A percentile compares a stretch with the other conserved stretches of the same genome.
These are phyloP conservation scores for Crenichthys baileyi DNA, from an alignment of 2,797 vertebrate species.

Conservation along the genomic window DNA sequence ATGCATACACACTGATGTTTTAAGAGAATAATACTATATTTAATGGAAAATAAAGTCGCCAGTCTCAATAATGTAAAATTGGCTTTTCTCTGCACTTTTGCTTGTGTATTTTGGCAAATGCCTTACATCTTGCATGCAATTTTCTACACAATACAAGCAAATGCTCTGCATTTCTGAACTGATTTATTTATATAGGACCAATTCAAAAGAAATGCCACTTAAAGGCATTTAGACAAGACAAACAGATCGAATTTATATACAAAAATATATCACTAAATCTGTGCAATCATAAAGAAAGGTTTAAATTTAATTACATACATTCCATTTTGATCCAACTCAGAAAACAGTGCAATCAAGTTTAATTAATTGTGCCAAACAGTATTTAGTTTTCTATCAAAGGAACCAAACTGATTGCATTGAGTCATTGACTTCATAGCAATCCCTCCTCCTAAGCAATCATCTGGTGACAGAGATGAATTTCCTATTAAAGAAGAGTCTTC, in stretches of 20 bases:
- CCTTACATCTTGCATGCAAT: background rate
- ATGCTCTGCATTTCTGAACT: background rate
- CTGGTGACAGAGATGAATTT: background rate
- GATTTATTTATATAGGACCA: background rate
- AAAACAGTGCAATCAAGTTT: background rate
- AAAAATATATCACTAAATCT: background rate
- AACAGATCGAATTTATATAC: background rate
- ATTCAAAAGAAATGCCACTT: background rate
- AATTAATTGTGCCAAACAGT: background rate
- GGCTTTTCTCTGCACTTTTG: constrained; percentile 1
- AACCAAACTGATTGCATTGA: background rate
- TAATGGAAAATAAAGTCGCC: constrained; percentile 20
- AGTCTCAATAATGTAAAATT: constrained; percentile 16
- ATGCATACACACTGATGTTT: background rate
- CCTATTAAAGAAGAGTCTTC: no score
- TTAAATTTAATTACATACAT: background rate
- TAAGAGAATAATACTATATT: constrained; percentile 4
- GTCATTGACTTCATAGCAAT: background rate
- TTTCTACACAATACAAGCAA: no score
- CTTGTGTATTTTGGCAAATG: background rate
- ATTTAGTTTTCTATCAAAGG: background rate
- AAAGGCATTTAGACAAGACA: background rate
- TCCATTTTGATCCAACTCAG: background rate
- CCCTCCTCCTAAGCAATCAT: background rate
- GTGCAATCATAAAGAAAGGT: background rate